Evolutionary conservation across 1,140 invertebrate species (phyloP).

Genomic region (Leptoteleia sp.): DNA sequence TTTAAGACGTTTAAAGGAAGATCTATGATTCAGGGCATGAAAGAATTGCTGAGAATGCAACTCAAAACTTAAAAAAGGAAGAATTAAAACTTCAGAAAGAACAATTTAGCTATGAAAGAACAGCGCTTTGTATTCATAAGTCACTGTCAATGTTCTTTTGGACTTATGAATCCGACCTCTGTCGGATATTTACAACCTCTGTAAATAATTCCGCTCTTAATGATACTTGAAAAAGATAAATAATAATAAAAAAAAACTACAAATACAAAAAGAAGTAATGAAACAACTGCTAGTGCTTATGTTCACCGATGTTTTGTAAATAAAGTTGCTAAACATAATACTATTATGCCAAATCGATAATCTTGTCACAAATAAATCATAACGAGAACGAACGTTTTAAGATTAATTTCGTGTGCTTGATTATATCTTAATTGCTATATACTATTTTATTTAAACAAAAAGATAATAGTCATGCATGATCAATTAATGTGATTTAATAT

Average conservation of each 20-base stretch:
- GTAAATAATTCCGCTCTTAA: constrained; percentile 61
- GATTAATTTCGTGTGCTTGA: too few species aligned
- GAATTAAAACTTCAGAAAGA: constrained; percentile 30
- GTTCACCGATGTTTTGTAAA: constrained; percentile 66
- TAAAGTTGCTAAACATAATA: constrained; percentile 67
- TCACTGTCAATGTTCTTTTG: constrained; percentile 52
- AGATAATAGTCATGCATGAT: too few species aligned
- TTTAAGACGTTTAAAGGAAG: constrained; percentile 33
- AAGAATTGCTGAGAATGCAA: constrained; percentile 22
- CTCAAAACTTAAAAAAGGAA: constrained; percentile 28
- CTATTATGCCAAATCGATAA: constrained; percentile 64
- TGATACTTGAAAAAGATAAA: constrained; percentile 16
- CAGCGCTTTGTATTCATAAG: constrained; percentile 49
- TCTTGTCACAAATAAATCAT: constrained; percentile 66
- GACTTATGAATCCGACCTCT: constrained; percentile 40
- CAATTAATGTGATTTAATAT: too few species aligned
- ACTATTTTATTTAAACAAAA: too few species aligned
- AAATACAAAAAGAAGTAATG: constrained; percentile 35
- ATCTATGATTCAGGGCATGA: constrained; percentile 16
- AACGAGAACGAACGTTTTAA: constrained; percentile 48
- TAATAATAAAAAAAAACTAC: constrained; percentile 20
- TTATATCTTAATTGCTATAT: too few species aligned
- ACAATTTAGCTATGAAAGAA: constrained; percentile 35
- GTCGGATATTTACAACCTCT: too few species aligned
- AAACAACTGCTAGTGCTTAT: constrained; percentile 60